Conservation (phyloP, 2,888 invertebrate genomes). For the Malachius bipustulatus region DNA sequence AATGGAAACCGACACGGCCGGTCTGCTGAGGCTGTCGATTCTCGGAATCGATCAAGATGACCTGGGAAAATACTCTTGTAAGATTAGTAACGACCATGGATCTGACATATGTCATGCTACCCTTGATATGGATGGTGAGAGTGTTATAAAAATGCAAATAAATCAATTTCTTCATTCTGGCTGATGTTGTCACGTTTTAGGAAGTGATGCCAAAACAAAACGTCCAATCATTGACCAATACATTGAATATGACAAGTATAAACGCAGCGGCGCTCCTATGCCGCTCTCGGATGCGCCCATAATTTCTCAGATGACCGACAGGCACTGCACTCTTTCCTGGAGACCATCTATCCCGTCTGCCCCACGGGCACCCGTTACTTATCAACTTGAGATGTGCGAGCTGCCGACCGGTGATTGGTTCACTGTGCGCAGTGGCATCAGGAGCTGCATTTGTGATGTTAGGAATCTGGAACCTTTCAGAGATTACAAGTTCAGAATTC, state of each 20-base stretch:
- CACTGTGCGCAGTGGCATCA: constrained; percentile 70
- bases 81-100: constrained; percentile 75
- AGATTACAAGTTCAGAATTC: constrained; percentile 89
- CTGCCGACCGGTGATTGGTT: constrained; percentile 89
- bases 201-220: constrained; percentile 53
- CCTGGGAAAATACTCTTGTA: constrained; percentile 72
- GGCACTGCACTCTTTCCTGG: constrained; percentile 84
- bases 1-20: constrained; percentile 72
- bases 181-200: constrained; percentile 30
- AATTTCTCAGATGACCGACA: constrained; percentile 84
- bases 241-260: constrained; percentile 71
- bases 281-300: constrained; percentile 84
- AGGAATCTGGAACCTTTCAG: constrained; percentile 81
- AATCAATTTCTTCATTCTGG: constrained; percentile 7
- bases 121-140: constrained; percentile 65
- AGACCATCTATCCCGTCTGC: constrained; percentile 82
- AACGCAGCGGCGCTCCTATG: constrained; percentile 71
- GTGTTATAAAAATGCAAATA: constrained; percentile 7
- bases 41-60: constrained; percentile 67
- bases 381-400: constrained; percentile 90
- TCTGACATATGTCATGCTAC: constrained; percentile 70
- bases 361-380: constrained; percentile 82
- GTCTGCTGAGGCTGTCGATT: constrained; percentile 71
- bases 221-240: constrained; percentile 67
- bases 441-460: constrained; percentile 83